These are phyloP conservation scores for Rhogogaster chlorosoma DNA, from an alignment of 2,888 invertebrate species.

Conservation along the genomic window DNA sequence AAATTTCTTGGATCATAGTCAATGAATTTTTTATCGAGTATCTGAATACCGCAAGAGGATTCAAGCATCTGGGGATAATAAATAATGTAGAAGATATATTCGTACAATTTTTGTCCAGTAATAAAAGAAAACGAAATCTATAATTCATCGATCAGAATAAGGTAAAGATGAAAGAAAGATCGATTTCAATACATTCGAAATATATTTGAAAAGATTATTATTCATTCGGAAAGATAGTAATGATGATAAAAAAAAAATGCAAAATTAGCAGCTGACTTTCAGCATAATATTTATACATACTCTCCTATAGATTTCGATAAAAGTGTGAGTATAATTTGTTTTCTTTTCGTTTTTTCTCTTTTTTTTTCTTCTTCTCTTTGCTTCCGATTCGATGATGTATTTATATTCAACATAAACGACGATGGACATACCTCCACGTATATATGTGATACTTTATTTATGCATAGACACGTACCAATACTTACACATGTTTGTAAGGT, in stretches of 20 bases:
- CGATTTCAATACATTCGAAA: background rate
- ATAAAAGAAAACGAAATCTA: background rate
- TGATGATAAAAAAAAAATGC: background rate
- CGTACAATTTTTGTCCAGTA: background rate
- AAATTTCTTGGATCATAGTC: background rate
- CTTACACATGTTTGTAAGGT: background rate
- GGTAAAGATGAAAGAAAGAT: background rate
- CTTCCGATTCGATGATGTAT: background rate
- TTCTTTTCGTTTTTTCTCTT: too few relatives aligned
- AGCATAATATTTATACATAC: background rate
- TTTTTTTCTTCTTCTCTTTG: too few relatives aligned
- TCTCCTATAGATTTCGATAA: background rate
- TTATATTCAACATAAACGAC: background rate
- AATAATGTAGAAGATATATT: background rate
- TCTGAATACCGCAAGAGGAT: background rate
- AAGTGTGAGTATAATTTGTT: background rate
- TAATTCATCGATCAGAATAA: background rate
- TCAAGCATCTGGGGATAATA: background rate
- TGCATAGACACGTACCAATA: background rate
- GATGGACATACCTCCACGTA: constrained; percentile 23
- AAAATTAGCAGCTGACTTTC: background rate
- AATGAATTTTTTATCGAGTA: background rate
- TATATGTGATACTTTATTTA: background rate
- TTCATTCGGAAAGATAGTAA: background rate
- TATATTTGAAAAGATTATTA: background rate